phyloP scores from a whole-genome alignment of 2,888 invertebrate genomes.

The Cephus pulcher region DNA sequence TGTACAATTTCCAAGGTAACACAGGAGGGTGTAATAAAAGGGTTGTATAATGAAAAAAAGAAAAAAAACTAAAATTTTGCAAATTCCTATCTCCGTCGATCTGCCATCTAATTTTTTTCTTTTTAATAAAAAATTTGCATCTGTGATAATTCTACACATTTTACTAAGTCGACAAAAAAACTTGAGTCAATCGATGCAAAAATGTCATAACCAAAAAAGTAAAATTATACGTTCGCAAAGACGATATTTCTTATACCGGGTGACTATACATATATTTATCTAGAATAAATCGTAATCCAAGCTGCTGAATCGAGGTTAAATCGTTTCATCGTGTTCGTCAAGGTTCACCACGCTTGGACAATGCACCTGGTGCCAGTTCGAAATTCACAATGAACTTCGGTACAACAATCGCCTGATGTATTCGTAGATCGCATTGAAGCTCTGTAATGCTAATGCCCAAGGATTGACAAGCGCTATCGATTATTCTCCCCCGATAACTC shows the following conservation, averaged over 20 bases:
- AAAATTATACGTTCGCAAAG: not conserved
- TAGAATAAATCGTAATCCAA: not conserved
- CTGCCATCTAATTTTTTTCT: not conserved
- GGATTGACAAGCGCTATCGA: not conserved
- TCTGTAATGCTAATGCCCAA: not conserved
- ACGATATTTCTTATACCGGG: not conserved
- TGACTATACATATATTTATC: not conserved
- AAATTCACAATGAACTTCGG: not conserved
- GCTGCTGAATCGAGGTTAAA: not conserved
- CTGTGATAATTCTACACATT: accelerated
- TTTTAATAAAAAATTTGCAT: not conserved
- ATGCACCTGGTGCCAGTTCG: not conserved
- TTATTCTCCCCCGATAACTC: not conserved
- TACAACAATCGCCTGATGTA: not conserved
- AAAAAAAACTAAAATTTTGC: not conserved
- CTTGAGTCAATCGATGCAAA: no score
- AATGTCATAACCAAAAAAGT: not conserved
- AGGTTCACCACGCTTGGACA: not conserved
- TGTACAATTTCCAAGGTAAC: not conserved
- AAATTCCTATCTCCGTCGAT: not conserved
- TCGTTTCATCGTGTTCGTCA: not conserved
- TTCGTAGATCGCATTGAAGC: not conserved
- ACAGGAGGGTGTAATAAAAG: not conserved
- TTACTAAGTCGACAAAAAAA: no score
- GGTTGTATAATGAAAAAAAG: not conserved